phyloP scores from a whole-genome alignment of 1,140 invertebrate genomes.

The Harpegnathos saltator region DNA sequence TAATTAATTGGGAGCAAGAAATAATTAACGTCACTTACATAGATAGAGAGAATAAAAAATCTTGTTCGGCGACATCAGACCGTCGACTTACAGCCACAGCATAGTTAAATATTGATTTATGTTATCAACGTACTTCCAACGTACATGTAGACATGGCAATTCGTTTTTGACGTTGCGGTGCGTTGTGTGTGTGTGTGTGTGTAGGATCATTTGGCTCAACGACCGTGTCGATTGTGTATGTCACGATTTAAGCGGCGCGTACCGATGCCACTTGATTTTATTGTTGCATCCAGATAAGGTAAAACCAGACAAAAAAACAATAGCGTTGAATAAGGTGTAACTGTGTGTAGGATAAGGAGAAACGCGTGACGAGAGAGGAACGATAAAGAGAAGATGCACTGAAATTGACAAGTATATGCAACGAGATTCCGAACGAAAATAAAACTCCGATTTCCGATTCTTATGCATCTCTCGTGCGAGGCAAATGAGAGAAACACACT shows the following conservation, averaged over 20 bases:
- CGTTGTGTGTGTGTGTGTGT: too few relatives aligned
- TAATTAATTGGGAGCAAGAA: not conserved
- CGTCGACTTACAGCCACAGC: constrained; percentile 41
- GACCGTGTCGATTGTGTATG: constrained; percentile 42
- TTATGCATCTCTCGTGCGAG: too few relatives aligned
- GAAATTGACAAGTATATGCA: constrained; percentile 20
- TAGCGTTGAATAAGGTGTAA: too few relatives aligned
- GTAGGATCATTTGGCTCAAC: constrained; percentile 45
- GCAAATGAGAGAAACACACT: too few relatives aligned
- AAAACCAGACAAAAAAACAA: too few relatives aligned
- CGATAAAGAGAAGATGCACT: not conserved
- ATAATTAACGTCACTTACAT: not conserved
- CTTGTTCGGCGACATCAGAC: not conserved
- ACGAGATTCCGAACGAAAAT: not conserved
- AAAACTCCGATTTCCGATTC: not conserved
- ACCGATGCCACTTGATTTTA: constrained; percentile 28
- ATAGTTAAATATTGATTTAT: constrained; percentile 55
- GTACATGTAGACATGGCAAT: constrained; percentile 3
- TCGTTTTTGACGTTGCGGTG: constrained; percentile 31
- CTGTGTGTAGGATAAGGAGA: too few relatives aligned
- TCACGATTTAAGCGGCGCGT: constrained; percentile 53
- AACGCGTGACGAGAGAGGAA: not conserved
- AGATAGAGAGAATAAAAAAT: not conserved
- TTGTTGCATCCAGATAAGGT: too few relatives aligned
- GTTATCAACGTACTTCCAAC: not conserved